A percentile compares a stretch with the other conserved stretches of the same genome.
These are phyloP conservation scores for Machimus rusticus DNA, from an alignment of 2,888 invertebrate species.

Conservation along the genomic window DNA sequence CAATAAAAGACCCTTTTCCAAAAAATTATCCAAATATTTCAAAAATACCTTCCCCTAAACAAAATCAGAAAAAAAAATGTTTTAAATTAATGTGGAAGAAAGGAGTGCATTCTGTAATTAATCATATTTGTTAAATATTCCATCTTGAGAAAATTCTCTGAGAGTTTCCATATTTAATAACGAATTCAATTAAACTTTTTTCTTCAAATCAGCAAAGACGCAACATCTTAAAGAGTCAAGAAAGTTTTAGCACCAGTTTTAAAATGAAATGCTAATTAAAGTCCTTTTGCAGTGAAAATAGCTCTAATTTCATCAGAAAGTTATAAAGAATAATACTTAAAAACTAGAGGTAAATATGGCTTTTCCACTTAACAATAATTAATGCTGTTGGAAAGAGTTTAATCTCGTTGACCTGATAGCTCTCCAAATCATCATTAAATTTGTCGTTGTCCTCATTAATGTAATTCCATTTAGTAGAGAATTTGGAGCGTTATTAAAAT, in stretches of 20 bases:
- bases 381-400: background rate
- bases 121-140: background rate
- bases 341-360: background rate
- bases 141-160: background rate
- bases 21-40: too few relatives aligned
- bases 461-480: background rate
- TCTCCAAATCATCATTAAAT: background rate
- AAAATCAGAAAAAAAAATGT: background rate
- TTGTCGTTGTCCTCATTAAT: background rate
- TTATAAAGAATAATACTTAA: background rate
- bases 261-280: background rate
- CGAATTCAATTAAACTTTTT: background rate
- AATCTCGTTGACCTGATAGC: background rate
- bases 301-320: background rate
- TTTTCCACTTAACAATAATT: background rate
- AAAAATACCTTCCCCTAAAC: background rate
- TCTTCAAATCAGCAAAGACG: background rate
- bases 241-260: background rate
- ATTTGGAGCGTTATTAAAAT: background rate
- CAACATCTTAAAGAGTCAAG: background rate
- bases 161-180: background rate
- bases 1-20: too few relatives aligned
- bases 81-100: background rate
- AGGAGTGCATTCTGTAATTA: background rate
- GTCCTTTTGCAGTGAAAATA: background rate